Conservation (phyloP, 2,797 vertebrate species). For the Epinephelus coioides region DNA sequence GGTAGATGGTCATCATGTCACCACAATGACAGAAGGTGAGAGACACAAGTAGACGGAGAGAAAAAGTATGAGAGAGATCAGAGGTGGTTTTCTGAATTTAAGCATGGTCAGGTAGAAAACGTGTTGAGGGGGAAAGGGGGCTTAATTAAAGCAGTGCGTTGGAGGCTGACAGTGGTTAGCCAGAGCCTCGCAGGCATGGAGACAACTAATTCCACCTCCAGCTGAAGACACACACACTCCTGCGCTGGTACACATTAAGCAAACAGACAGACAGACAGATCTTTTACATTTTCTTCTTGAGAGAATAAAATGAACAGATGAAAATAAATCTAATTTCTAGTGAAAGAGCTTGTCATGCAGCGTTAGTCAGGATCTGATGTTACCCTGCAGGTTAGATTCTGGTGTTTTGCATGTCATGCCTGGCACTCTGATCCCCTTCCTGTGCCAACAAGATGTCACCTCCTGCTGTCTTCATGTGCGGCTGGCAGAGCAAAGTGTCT, state of each 20-base stretch:
- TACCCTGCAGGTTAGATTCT: slow-evolving; percentile 44
- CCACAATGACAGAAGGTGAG: slow-evolving; percentile 22
- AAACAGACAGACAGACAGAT: slow-evolving; percentile 13
- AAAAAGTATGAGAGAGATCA: slow-evolving; percentile 21
- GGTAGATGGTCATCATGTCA: slow-evolving; percentile 21
- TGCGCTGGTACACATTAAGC: neutral
- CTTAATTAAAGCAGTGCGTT: slow-evolving; percentile 60
- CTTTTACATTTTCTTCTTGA: neutral
- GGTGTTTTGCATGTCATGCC: slow-evolving; percentile 24
- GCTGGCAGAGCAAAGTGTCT: slow-evolving; percentile 22
- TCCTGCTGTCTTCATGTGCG: slow-evolving; percentile 33
- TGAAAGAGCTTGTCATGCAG: slow-evolving; percentile 27
- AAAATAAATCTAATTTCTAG: slow-evolving; percentile 15
- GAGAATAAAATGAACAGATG: slow-evolving; percentile 5
- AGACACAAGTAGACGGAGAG: slow-evolving; percentile 10
- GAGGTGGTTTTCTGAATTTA: slow-evolving; percentile 21
- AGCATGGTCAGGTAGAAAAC: slow-evolving; percentile 7
- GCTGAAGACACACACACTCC: slow-evolving; percentile 32
- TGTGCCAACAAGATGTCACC: slow-evolving; percentile 60
- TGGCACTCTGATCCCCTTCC: slow-evolving; percentile 36
- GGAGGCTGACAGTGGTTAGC: slow-evolving; percentile 52
- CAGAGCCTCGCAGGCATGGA: slow-evolving; percentile 27
- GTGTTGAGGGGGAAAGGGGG: slow-evolving; percentile 23
- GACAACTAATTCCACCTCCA: slow-evolving; percentile 50
- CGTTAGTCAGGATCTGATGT: slow-evolving; percentile 31